Evolutionary conservation across 2,888 invertebrate genomes (phyloP), one percentile per base, ranked within the genome.

Genomic region (Steinernema carpocapsae): DNA sequence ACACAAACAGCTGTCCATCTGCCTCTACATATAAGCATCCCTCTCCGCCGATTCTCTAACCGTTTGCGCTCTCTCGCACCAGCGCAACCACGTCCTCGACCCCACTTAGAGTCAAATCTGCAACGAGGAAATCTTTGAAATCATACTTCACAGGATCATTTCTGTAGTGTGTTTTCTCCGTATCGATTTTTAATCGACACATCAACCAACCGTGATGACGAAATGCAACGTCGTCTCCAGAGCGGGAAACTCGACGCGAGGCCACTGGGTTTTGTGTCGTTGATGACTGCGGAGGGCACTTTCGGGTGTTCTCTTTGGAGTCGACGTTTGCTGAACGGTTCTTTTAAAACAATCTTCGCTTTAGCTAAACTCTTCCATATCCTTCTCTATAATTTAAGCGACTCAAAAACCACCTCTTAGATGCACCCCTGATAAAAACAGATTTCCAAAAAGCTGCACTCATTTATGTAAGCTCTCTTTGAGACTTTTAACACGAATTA

Each of bases 101-200:
- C 37, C 37, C 3, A 37, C 37, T 37, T 37, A 3, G 4, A 37
- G n/a, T n/a, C 37, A 37, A 37, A 37, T 52, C 52, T n/a, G 22
- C 52, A 12, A 52, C 22, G 22, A 22, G 4, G 1, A 1, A 22
- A 22, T 22, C 52, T 52, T 52, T 22, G 52, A 52, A 52, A 52
- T 52, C 52, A 52, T 52, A 52, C 52, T 52, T 52, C 52, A 52
- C 52, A 52, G 52, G 52, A 52, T 52, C 52, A 52, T 52, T 52
- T 52, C 52, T 52, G 52, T 52, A 52, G 52, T 52, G 52, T 52
- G 52, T 52, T 52, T 52, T 52, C 52, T 22, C 52, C 52, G 24
- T 17, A 10, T 52, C 52, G 52, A 19, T 52, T 52, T 52, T 24
- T 52, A 37, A 37, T 37, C 37, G 37, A 37, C 37, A 6, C 4